phyloP scores from a whole-genome alignment of 2,113 vertebrate genomes.

The Sitta europaea region DNA sequence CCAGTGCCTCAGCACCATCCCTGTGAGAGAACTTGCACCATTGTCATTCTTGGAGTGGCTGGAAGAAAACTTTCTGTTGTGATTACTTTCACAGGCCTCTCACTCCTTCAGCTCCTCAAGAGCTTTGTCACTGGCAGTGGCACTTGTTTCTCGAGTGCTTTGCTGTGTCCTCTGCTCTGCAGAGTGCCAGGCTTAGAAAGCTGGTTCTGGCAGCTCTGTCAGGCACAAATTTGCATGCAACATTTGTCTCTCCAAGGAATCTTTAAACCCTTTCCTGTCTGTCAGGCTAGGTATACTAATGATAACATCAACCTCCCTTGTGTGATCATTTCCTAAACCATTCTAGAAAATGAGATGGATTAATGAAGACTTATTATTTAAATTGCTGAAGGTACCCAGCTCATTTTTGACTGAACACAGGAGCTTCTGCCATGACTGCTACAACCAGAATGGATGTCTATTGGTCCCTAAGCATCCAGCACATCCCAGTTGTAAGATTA shows the following conservation, averaged over 20 bases:
- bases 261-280: constrained; percentile 38
- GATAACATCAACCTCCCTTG: constrained; percentile 34
- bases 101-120: not conserved
- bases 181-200: not conserved
- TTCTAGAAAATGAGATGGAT: constrained; percentile 49
- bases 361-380: constrained; percentile 56
- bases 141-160: not conserved
- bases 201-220: constrained; percentile 13
- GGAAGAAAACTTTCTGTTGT: not conserved
- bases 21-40: not conserved
- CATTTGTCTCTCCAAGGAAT: constrained; percentile 7
- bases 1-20: not conserved
- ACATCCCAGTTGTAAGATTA: not conserved
- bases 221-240: constrained; percentile 39
- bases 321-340: constrained; percentile 54
- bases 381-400: constrained; percentile 4
- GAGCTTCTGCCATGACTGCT: not conserved
- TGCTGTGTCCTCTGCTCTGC: not conserved
- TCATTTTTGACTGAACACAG: constrained; percentile 6
- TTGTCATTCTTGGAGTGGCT: not conserved
- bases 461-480: not conserved
- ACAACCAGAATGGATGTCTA: not conserved
- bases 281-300: constrained; percentile 36
- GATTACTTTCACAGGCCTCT: not conserved
- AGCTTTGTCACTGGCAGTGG: not conserved